These are phyloP conservation scores for Tylochromis polylepis DNA, from an alignment of 2,113 vertebrate species.

Conservation along the genomic window DNA sequence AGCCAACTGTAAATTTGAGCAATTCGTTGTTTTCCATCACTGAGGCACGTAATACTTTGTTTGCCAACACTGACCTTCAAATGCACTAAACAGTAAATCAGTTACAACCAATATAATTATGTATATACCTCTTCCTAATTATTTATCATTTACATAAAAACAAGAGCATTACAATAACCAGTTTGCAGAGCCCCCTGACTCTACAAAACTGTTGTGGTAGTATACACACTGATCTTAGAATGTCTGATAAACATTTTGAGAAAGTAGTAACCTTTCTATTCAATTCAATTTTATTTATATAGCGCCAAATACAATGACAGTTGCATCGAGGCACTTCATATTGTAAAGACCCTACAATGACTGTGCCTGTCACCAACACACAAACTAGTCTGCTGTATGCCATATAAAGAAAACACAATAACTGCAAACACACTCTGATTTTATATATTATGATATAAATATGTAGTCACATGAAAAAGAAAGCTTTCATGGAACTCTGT, in stretches of 20 bases:
- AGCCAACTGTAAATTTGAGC: slow-evolving; percentile 13
- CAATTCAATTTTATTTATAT: background rate
- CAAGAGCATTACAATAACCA: background rate
- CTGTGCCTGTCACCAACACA: background rate
- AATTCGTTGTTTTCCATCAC: slow-evolving; percentile 4
- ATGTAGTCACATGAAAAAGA: too few species aligned
- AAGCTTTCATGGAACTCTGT: too few species aligned
- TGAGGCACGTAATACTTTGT: background rate
- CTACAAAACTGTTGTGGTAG: too few species aligned
- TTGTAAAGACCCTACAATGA: background rate
- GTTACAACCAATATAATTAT: background rate
- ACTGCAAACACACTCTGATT: background rate
- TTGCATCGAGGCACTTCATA: background rate
- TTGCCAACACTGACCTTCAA: background rate
- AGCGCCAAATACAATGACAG: background rate
- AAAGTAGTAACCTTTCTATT: too few species aligned
- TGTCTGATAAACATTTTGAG: too few species aligned
- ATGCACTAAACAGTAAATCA: background rate
- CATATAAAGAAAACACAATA: background rate
- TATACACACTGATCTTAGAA: too few species aligned
- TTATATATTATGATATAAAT: background rate
- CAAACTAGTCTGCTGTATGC: background rate
- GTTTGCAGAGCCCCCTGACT: background rate
- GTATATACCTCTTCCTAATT: background rate
- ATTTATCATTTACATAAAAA: background rate